Conservation (phyloP, 2,797 vertebrate genomes). For the Peromyscus melanophrys region DNA sequence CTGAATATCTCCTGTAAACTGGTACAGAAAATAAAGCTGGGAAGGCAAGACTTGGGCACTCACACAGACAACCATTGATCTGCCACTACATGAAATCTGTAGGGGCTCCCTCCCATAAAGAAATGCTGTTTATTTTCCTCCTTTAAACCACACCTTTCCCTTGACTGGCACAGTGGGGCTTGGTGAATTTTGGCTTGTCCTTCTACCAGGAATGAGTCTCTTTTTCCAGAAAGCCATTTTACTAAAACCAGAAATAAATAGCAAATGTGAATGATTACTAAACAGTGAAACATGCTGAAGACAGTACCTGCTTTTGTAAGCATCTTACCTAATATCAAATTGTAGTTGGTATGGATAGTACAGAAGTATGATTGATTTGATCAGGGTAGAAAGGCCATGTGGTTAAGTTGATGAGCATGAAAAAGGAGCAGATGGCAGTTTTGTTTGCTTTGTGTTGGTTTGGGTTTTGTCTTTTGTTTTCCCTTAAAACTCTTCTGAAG, state of each 20-base stretch:
- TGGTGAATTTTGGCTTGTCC: background rate
- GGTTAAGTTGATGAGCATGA: background rate
- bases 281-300: background rate
- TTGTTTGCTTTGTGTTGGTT: background rate
- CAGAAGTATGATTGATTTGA: background rate
- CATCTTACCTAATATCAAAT: background rate
- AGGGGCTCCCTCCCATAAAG: background rate
- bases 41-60: background rate
- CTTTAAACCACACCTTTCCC: conserved; percentile 33
- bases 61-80: background rate
- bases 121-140: conserved; percentile 24
- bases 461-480: conserved; percentile 33
- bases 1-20: background rate
- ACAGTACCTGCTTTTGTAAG: background rate
- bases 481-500: background rate
- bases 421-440: background rate
- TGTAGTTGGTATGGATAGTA: background rate
- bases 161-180: background rate
- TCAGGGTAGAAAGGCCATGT: background rate
- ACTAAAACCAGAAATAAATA: conserved; percentile 42
- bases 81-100: background rate
- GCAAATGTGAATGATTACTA: background rate
- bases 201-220: background rate
- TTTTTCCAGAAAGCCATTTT: background rate
- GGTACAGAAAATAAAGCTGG: background rate